A percentile compares a stretch with the other conserved stretches of the same genome.
These are phyloP conservation scores for Phymorhynchus buccinoides DNA, from an alignment of 1,140 invertebrate species.

Conservation along the genomic window DNA sequence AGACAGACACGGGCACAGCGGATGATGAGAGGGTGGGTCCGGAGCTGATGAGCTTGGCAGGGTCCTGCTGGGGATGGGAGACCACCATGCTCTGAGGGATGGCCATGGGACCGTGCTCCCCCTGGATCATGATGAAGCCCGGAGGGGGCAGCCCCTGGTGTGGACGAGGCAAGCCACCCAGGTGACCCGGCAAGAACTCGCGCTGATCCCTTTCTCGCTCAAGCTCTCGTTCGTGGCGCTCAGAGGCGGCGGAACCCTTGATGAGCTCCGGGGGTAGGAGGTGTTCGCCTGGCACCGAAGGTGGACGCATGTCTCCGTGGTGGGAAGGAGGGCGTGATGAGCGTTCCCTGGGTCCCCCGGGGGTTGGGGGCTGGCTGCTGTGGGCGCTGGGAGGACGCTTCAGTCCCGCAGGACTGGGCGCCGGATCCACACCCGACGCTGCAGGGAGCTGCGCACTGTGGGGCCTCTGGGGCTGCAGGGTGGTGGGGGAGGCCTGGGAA, in stretches of 20 bases:
- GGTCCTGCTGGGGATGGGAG: conserved; percentile 12
- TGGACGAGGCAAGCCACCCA: conserved; percentile 47
- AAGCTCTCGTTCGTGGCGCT: conserved; percentile 55
- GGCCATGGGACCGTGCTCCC: conserved; percentile 28
- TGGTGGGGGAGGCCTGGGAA: conserved; percentile 20
- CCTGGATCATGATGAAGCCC: conserved; percentile 33
- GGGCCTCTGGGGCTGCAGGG: conserved; percentile 45
- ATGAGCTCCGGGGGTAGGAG: conserved; percentile 45
- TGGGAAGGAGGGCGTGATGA: conserved; percentile 31
- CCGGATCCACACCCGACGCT: background rate
- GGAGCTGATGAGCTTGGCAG: conserved; percentile 11
- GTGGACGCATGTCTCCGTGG: conserved; percentile 41
- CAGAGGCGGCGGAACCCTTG: conserved; percentile 34
- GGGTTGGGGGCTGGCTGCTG: conserved; percentile 42
- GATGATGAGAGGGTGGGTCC: background rate
- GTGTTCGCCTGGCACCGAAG: conserved; percentile 37
- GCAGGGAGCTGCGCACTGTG: conserved; percentile 43
- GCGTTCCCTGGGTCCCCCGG: conserved; percentile 24
- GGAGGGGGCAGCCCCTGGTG: conserved; percentile 50
- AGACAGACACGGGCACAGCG: background rate
- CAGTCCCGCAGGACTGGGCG: background rate
- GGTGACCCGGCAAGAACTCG: conserved; percentile 44
- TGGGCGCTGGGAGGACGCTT: conserved; percentile 60
- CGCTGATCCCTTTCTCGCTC: conserved; percentile 51
- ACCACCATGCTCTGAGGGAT: conserved; percentile 19